Percentiles rank a stretch among this genome's conserved stretches.
These are phyloP conservation scores for Gorsachius magnificus DNA, from an alignment of 2,797 vertebrate species.

Conservation along the genomic window DNA sequence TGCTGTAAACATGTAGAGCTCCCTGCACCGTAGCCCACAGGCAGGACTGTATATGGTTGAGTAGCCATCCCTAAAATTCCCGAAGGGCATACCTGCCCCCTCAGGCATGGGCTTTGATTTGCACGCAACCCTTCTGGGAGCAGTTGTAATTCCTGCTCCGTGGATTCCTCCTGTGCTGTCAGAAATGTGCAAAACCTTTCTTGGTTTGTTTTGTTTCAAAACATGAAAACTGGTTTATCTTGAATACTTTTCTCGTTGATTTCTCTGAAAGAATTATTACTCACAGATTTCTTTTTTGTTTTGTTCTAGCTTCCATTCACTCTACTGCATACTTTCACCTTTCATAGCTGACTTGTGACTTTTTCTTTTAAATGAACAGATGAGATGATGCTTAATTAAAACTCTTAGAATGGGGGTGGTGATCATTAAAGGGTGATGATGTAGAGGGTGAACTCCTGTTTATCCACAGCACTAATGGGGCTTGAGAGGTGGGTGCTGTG, in stretches of 20 bases:
- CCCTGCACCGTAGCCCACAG: background rate
- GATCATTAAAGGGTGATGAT: constrained; percentile 36
- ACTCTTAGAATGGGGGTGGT: background rate
- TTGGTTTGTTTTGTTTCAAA: background rate
- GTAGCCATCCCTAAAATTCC: background rate
- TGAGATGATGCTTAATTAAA: constrained; percentile 23
- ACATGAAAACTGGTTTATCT: background rate
- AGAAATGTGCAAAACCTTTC: background rate
- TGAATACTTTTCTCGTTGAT: background rate
- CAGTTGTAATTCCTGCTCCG: background rate
- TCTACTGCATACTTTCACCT: background rate
- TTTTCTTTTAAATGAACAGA: background rate
- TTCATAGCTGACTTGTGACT: background rate
- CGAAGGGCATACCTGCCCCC: background rate
- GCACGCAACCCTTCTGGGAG: background rate
- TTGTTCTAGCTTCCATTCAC: background rate
- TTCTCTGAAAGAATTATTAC: background rate
- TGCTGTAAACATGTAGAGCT: background rate
- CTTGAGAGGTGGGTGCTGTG: background rate
- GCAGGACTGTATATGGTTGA: background rate
- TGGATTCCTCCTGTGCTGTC: background rate
- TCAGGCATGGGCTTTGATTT: background rate
- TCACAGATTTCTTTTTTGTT: background rate
- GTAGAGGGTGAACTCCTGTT: background rate
- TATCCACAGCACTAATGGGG: background rate